phyloP scores from a whole-genome alignment of 2,888 invertebrate genomes.

The Drosophila affinis region DNA sequence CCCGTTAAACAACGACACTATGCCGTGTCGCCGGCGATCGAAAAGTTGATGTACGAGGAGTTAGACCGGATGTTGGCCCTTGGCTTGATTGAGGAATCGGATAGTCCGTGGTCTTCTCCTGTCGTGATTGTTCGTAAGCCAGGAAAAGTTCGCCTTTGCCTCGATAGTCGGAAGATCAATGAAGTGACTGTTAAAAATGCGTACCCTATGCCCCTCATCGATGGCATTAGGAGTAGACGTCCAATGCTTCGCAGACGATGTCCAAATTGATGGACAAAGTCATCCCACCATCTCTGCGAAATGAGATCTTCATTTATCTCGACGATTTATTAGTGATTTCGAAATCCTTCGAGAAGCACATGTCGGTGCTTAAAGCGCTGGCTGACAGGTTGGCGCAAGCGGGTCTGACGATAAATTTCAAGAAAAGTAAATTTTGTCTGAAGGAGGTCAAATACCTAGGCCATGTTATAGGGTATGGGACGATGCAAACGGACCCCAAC shows the following conservation, averaged over 20 bases:
- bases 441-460: conserved; percentile 15
- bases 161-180: conserved; percentile 55
- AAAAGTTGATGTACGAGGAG: conserved; percentile 44
- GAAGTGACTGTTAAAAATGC: too few relatives aligned
- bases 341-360: not conserved
- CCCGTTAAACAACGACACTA: not conserved
- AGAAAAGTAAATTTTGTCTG: conserved; percentile 14
- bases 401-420: not conserved
- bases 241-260: conserved; percentile 15
- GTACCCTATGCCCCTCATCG: conserved; percentile 7
- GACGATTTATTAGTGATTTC: conserved; percentile 7
- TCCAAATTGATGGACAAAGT: not conserved
- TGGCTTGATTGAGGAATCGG: conserved; percentile 66
- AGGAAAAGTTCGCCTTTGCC: conserved; percentile 58
- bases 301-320: conserved; percentile 32
- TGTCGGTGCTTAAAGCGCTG: too few relatives aligned
- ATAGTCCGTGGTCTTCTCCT: conserved; percentile 70
- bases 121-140: conserved; percentile 63
- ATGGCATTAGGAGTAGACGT: conserved; percentile 34
- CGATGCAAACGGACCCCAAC: conserved; percentile 12
- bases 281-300: conserved; percentile 3
- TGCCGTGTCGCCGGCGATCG: not conserved
- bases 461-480: conserved; percentile 13
- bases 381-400: not conserved
- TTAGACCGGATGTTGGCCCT: conserved; percentile 69